Evolutionary conservation across 2,113 vertebrate species (phyloP).

Genomic region (Pangasianodon gigas): DNA sequence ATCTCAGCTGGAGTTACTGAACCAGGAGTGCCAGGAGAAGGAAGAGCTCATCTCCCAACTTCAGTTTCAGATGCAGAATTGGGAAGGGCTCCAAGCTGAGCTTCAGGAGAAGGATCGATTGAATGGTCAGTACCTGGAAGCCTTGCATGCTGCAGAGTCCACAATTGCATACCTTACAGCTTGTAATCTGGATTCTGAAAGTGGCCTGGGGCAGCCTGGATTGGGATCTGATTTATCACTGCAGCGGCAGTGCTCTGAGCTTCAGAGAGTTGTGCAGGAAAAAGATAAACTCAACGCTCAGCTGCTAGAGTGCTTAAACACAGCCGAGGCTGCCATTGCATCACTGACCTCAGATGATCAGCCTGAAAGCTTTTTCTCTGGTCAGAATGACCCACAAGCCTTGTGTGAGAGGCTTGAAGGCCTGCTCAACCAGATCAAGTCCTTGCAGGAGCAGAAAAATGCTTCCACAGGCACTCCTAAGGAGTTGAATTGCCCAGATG

Average conservation of each 20-base stretch:
- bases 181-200: constrained; percentile 71
- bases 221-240: constrained; percentile 5
- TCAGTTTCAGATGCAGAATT: constrained; percentile 62
- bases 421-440: constrained; percentile 48
- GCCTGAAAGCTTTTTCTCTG: constrained; percentile 15
- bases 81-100: constrained; percentile 64
- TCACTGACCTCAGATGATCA: constrained; percentile 33
- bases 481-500: background rate
- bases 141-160: constrained; percentile 71
- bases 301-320: constrained; percentile 65
- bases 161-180: constrained; percentile 77
- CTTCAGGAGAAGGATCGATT: constrained; percentile 69
- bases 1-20: constrained; percentile 73
- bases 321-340: constrained; percentile 57
- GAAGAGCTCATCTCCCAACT: constrained; percentile 68
- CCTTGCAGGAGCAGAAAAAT: constrained; percentile 39
- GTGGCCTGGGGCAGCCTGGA: constrained; percentile 42
- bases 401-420: constrained; percentile 62
- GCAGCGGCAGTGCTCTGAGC: constrained; percentile 55
- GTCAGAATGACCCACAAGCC: constrained; percentile 52
- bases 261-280: constrained; percentile 63
- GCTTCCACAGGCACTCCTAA: background rate
- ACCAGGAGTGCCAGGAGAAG: constrained; percentile 76
- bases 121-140: constrained; percentile 63
- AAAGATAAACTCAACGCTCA: constrained; percentile 65